Percentiles rank a stretch among this genome's conserved stretches.
Conservation (phyloP, 2,113 vertebrate genomes). For the Alligator sinensis region DNA sequence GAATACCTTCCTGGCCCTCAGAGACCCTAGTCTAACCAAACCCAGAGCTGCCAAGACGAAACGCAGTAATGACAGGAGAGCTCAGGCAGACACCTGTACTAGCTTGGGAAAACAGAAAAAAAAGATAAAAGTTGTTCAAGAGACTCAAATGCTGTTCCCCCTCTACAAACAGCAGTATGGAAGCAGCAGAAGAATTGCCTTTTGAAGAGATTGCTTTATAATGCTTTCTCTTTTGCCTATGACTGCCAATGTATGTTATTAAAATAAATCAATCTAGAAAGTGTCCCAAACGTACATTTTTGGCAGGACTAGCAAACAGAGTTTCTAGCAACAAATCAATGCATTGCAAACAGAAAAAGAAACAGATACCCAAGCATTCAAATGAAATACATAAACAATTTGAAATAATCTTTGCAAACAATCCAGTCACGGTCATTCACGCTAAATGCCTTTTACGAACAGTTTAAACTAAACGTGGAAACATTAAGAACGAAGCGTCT, state of each 20-base stretch:
- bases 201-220: slow-evolving; percentile 29
- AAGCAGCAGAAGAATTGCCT: background rate
- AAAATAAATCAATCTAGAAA: slow-evolving; percentile 9
- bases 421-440: slow-evolving; percentile 49
- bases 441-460: background rate
- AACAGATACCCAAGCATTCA: slow-evolving; percentile 68
- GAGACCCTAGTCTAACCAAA: too few species aligned
- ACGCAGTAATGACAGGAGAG: too few species aligned
- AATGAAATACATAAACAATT: slow-evolving; percentile 50
- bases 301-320: slow-evolving; percentile 63
- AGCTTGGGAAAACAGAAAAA: too few species aligned
- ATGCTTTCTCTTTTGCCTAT: too few species aligned
- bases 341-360: slow-evolving; percentile 58
- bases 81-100: too few species aligned
- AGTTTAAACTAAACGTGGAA: slow-evolving; percentile 29
- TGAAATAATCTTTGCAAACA: slow-evolving; percentile 13
- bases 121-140: background rate
- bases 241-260: too few species aligned
- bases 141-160: background rate
- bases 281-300: slow-evolving; percentile 61
- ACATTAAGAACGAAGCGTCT: slow-evolving; percentile 31
- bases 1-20: too few species aligned
- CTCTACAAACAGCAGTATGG: background rate
- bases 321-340: slow-evolving; percentile 72
- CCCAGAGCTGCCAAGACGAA: too few species aligned